Evolutionary conservation across 1,140 invertebrate genomes (phyloP).

Genomic region (Apis dorsata): DNA sequence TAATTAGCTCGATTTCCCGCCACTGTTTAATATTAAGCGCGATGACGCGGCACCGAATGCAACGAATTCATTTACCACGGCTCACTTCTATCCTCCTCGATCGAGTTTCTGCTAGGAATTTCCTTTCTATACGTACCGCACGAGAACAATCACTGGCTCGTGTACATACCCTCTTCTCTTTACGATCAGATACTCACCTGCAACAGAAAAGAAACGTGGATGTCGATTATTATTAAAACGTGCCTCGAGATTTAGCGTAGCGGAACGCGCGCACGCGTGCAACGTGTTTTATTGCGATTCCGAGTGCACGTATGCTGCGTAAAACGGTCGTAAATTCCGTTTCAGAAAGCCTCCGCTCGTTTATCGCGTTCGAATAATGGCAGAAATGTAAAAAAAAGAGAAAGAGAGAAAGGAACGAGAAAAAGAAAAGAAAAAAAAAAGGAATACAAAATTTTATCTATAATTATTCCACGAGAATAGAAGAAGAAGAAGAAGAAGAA

Average conservation of each 20-base stretch:
- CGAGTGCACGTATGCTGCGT: background rate
- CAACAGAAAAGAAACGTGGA: slow-evolving; percentile 65
- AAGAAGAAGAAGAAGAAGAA: no score
- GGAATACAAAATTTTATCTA: background rate
- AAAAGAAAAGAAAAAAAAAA: background rate
- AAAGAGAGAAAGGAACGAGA: background rate
- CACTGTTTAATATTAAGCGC: slow-evolving; percentile 23
- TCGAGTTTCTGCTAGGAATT: background rate
- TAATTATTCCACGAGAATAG: no score
- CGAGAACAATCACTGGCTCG: background rate
- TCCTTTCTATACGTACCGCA: slow-evolving; percentile 43
- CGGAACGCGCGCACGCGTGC: background rate
- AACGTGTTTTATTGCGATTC: background rate
- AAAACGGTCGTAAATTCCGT: slow-evolving; percentile 1
- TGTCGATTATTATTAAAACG: slow-evolving; percentile 29
- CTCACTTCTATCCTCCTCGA: slow-evolving; percentile 13
- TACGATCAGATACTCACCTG: slow-evolving; percentile 70
- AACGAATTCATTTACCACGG: slow-evolving; percentile 33
- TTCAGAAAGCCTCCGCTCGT: background rate
- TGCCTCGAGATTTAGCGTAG: background rate
- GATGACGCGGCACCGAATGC: slow-evolving; percentile 1
- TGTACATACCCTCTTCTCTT: slow-evolving; percentile 7
- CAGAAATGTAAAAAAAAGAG: background rate
- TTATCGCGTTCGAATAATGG: slow-evolving; percentile 18
- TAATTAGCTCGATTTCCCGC: slow-evolving; percentile 14